These are phyloP conservation scores for Spondyliosoma cantharus DNA, from an alignment of 2,797 vertebrate genomes.

Conservation along the genomic window DNA sequence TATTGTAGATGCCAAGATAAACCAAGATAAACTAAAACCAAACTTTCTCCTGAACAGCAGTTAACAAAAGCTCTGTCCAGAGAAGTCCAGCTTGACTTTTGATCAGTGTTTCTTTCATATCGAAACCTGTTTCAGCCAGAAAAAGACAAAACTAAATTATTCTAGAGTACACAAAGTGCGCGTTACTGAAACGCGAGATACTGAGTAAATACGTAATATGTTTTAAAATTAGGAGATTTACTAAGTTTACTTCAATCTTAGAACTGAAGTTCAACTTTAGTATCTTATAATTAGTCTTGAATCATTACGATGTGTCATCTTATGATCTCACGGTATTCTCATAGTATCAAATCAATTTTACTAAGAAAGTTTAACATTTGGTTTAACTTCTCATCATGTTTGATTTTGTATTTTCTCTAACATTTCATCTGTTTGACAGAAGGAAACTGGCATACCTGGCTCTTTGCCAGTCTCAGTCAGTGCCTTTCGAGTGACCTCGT, in stretches of 20 bases:
- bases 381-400: neutral
- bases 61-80: neutral
- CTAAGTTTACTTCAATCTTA: no score
- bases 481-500: slow-evolving; percentile 80
- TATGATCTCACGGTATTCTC: neutral
- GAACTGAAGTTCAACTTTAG: no score
- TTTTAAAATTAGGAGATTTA: no score
- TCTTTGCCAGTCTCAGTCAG: slow-evolving; percentile 76
- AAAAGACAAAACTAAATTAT: neutral
- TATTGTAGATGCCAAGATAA: neutral
- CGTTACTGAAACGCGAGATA: neutral
- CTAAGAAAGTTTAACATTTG: neutral
- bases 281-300: no score
- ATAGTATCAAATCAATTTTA: neutral
- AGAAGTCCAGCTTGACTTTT: no score
- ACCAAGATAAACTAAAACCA: neutral
- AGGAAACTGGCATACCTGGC: slow-evolving; percentile 76
- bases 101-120: neutral
- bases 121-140: no score
- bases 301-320: no score
- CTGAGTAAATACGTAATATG: neutral
- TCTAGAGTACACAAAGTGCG: neutral
- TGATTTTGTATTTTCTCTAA: neutral
- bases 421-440: neutral
- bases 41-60: neutral